A percentile compares a stretch with the other conserved stretches of the same genome.
These are phyloP conservation scores for Tiliqua scincoides DNA, from an alignment of 2,113 vertebrate species.

Conservation along the genomic window DNA sequence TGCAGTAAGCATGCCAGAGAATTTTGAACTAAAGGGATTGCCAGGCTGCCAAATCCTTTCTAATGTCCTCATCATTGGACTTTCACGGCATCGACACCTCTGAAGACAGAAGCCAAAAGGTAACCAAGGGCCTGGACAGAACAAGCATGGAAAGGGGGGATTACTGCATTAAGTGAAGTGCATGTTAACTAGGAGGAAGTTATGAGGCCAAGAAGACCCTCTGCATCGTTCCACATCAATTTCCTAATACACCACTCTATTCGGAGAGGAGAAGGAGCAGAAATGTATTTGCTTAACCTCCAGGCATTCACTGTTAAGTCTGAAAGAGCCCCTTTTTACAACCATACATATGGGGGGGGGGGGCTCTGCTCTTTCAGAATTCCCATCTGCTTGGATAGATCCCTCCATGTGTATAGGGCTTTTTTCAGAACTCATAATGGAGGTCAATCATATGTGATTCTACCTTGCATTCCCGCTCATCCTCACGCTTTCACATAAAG, in stretches of 20 bases:
- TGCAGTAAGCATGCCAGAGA: neutral
- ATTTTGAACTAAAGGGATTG: slow-evolving; percentile 13
- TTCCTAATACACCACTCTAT: neutral
- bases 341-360: no score
- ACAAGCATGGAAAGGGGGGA: neutral
- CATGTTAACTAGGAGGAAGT: neutral
- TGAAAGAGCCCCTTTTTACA: neutral
- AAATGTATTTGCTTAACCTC: no score
- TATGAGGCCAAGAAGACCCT: neutral
- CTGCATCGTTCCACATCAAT: neutral
- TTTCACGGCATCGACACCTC: slow-evolving; percentile 1
- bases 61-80: neutral
- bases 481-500: no score
- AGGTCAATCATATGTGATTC: no score
- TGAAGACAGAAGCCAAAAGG: neutral
- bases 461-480: no score
- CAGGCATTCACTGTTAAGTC: neutral
- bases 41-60: slow-evolving; percentile 24
- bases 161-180: slow-evolving; percentile 11
- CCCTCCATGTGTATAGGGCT: no score
- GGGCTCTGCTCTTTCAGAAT: neutral
- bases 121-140: slow-evolving; percentile 13
- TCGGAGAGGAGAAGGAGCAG: neutral
- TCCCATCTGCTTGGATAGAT: no score
- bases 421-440: no score